Conservation (phyloP, 2,113 vertebrate genomes). For the Ceyx cyanopectus region DNA sequence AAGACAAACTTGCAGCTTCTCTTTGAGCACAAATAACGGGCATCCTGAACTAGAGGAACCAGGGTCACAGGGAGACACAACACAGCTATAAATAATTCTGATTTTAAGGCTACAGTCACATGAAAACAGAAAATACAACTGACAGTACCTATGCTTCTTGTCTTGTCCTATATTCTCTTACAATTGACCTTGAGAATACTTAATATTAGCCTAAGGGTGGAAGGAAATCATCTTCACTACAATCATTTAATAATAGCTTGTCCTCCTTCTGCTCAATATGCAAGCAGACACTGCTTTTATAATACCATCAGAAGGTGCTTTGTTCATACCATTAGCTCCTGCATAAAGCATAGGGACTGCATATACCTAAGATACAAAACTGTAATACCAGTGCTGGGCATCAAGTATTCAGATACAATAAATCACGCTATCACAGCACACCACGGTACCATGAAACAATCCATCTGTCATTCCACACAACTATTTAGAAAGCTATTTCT, state of each 20-base stretch:
- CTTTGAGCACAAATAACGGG: background rate
- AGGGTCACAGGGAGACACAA: constrained; percentile 18
- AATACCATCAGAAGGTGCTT: background rate
- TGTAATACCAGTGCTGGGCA: background rate
- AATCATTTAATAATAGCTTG: constrained; percentile 34
- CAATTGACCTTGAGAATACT: constrained; percentile 62
- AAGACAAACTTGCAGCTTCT: background rate
- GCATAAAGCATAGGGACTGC: background rate
- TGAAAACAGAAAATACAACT: constrained; percentile 53
- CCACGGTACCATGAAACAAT: background rate
- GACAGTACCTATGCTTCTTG: constrained; percentile 52
- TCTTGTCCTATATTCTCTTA: constrained; percentile 46
- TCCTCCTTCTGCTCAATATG: constrained; percentile 18
- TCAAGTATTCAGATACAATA: background rate
- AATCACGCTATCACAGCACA: background rate
- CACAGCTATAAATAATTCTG: constrained; percentile 32
- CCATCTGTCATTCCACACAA: background rate
- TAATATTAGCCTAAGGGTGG: constrained; percentile 45
- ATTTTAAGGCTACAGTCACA: constrained; percentile 45
- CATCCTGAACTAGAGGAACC: background rate
- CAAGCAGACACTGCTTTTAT: constrained; percentile 15
- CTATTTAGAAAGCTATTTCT: background rate
- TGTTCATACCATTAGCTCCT: background rate
- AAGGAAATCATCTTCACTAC: background rate
- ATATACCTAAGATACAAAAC: background rate